Base-by-base conservation (phyloP, 2,888 invertebrate species). In the Catocala fraxini region DNA sequence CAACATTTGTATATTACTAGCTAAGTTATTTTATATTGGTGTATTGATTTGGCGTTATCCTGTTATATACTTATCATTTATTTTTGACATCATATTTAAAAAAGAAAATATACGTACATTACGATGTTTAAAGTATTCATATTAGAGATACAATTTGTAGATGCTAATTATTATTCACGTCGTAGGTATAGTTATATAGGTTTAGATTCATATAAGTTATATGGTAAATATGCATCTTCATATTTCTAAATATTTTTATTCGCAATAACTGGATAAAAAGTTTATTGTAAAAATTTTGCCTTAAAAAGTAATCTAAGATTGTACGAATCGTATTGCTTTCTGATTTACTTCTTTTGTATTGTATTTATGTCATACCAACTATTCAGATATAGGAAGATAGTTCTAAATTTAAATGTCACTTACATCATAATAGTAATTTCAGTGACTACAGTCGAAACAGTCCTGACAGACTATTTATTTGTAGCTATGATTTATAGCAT, bases 251-350 rank as follows among this genome's bases (percentile, higher is more conserved):
- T 63, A 75, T 61, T 64, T 70, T 56, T 53, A 48, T 48, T 55
- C 34, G 57, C 58, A 72, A 69, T 68, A 75, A 66, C 70, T 68
- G 69, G 62, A 59, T 75, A 69, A 73, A 74, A 77, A 68, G 52
- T 73, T 77, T 65, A 68, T 55, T 60, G 65, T 74, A 72, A 65
- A 73, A 64, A 54, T 59, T 66, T 70, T 59, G 45, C 63, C 75
- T 77, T 75, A 75, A 34, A 63, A 56, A 56, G 33, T 77, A 68
- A 63, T 65, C 51, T 77, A 66, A 70, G 62, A 69, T 77, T 77
- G 77, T 77, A 77, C 77, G 65, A 68, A 65, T 68, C 45, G 47
- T 77, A 77, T 77, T 77, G 77, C 77, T 77, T 77, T 77, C 51
- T 35, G 65, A 59, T 67, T 71, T 70, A 48, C 54, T 64, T 70